phyloP scores from a whole-genome alignment of 2,888 invertebrate species.

The Didymodactylos carnosus region DNA sequence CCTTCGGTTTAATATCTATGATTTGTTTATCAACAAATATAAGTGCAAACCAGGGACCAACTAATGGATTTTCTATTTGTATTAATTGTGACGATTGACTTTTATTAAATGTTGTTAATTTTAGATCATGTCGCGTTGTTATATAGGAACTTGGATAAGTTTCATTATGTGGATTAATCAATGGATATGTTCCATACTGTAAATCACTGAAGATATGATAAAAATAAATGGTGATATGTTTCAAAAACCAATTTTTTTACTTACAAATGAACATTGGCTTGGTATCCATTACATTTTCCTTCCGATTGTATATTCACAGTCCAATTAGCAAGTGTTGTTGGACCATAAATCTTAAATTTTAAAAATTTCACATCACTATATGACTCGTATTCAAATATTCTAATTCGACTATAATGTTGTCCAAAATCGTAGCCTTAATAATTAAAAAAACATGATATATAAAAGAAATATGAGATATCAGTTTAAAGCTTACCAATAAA shows the following conservation, averaged over 20 bases:
- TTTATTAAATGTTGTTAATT: neutral
- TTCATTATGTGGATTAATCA: neutral
- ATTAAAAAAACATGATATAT: neutral
- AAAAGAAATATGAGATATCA: neutral
- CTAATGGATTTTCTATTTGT: neutral
- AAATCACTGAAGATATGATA: neutral
- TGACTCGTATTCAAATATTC: neutral
- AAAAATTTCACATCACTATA: neutral
- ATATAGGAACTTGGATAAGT: neutral
- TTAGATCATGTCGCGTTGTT: neutral
- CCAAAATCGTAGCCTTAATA: neutral
- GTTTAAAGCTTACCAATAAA: neutral
- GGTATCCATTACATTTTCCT: neutral
- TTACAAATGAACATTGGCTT: neutral
- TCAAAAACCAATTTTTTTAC: too few relatives aligned
- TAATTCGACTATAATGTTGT: neutral
- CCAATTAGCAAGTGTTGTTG: neutral
- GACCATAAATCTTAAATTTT: neutral
- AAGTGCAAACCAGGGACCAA: neutral
- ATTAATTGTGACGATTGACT: neutral
- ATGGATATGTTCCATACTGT: neutral
- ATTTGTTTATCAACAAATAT: neutral
- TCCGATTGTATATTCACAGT: neutral
- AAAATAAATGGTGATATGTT: neutral
- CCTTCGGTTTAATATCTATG: neutral